A percentile compares a stretch with the other conserved stretches of the same genome.
phyloP scores from a whole-genome alignment of 2,888 invertebrate species.

The Cyclophora albipunctata region DNA sequence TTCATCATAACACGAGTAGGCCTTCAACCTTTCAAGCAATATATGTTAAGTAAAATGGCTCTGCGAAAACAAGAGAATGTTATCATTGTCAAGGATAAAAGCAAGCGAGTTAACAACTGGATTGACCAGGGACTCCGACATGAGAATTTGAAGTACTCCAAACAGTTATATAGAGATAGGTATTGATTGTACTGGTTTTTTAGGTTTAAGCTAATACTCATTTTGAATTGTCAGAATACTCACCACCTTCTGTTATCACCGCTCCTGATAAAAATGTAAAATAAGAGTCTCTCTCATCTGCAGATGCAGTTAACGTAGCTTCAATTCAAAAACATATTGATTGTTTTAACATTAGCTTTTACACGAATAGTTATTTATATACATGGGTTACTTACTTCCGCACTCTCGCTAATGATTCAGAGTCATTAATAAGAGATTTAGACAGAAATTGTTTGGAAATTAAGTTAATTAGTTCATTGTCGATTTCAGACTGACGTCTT shows the following conservation, averaged over 20 bases:
- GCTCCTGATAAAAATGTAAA: background rate
- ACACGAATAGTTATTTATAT: too few relatives aligned
- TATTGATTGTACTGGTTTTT: background rate
- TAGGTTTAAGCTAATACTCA: background rate
- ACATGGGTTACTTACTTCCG: too few relatives aligned
- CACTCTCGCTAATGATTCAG: too few relatives aligned
- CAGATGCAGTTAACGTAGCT: too few relatives aligned
- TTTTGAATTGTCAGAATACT: background rate
- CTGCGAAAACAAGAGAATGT: background rate
- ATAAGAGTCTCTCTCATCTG: too few relatives aligned
- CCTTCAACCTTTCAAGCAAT: conserved; percentile 38
- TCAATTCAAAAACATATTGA: too few relatives aligned
- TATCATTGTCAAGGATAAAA: conserved; percentile 14
- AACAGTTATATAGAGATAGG: background rate
- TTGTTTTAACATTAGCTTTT: too few relatives aligned
- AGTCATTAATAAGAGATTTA: too few relatives aligned
- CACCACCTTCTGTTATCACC: too few relatives aligned
- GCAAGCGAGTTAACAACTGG: conserved; percentile 11
- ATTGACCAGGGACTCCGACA: conserved; percentile 5
- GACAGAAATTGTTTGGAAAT: too few relatives aligned
- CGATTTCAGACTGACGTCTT: too few relatives aligned
- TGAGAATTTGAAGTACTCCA: background rate
- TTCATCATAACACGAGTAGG: conserved; percentile 75
- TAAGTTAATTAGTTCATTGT: too few relatives aligned
- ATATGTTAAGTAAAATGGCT: background rate